A percentile compares a stretch with the other conserved stretches of the same genome.
These are phyloP conservation scores for Glaucomys volans DNA, from an alignment of 2,113 vertebrate species.

Conservation along the genomic window DNA sequence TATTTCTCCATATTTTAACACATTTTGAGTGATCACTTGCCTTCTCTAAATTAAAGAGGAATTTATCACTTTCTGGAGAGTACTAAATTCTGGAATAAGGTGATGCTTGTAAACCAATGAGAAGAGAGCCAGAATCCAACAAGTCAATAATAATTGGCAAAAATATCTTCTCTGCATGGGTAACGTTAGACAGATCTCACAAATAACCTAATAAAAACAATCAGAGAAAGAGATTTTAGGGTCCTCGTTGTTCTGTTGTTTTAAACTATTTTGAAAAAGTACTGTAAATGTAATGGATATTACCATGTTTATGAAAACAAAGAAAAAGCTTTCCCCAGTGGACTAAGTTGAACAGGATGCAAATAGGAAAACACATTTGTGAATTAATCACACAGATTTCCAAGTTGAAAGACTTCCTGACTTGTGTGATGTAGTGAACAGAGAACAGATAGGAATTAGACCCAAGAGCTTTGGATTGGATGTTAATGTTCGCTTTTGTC, in stretches of 20 bases:
- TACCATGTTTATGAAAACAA: background rate
- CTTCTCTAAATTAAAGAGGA: constrained; percentile 1
- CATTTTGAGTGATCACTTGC: background rate
- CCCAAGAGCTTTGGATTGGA: background rate
- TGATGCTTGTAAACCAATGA: background rate
- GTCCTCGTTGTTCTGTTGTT: background rate
- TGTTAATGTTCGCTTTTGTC: background rate
- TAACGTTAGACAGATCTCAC: background rate
- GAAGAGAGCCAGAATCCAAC: background rate
- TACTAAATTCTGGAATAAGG: background rate
- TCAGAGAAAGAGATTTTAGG: background rate
- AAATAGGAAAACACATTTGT: background rate
- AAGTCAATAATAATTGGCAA: background rate
- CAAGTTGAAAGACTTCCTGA: background rate
- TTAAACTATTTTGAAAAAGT: constrained; percentile 2
- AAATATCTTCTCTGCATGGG: background rate
- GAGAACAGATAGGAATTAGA: background rate
- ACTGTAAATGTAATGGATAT: background rate
- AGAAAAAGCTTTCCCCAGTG: background rate
- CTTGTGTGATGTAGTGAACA: background rate
- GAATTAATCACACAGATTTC: background rate
- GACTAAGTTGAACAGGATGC: background rate
- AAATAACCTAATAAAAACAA: background rate
- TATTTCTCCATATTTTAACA: background rate
- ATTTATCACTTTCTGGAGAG: background rate